phyloP scores from a whole-genome alignment of 2,797 vertebrate species.

The Ctenopoma multispine region DNA sequence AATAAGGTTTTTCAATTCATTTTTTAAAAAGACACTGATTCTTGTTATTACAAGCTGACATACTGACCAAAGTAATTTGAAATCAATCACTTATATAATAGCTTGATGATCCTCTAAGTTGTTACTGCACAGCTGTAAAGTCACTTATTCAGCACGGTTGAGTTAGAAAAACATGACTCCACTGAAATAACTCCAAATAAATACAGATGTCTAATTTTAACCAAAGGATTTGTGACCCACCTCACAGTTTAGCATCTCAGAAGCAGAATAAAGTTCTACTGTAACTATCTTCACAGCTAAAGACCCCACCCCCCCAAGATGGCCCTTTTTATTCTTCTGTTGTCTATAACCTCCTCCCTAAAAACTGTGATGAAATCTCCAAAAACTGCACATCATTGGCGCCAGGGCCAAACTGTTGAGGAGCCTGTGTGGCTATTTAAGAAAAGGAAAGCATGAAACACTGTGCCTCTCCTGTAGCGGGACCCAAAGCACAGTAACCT shows the following conservation, averaged over 20 bases:
- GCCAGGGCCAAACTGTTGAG: conserved; percentile 41
- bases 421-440: conserved; percentile 45
- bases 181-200: too few species aligned
- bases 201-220: neutral
- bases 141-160: neutral
- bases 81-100: neutral
- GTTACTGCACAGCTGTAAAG: neutral
- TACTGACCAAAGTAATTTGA: neutral
- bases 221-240: neutral
- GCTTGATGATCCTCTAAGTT: neutral
- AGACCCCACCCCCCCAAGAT: neutral
- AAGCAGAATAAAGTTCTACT: neutral
- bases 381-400: conserved; percentile 20
- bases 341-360: conserved; percentile 5
- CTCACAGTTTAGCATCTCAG: neutral
- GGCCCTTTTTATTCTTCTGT: conserved; percentile 1
- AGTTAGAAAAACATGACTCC: neutral
- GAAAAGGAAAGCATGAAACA: conserved; percentile 84
- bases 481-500: conserved; percentile 82
- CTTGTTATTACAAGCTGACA: neutral
- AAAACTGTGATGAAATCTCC: conserved; percentile 2
- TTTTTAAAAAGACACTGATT: neutral
- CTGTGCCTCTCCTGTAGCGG: conserved; percentile 71
- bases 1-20: too few species aligned
- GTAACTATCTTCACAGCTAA: too few species aligned